Percentiles rank a stretch among this genome's conserved stretches.
Conservation (phyloP, 2,113 vertebrate genomes). For the Rhinolophus ferrumequinum region DNA sequence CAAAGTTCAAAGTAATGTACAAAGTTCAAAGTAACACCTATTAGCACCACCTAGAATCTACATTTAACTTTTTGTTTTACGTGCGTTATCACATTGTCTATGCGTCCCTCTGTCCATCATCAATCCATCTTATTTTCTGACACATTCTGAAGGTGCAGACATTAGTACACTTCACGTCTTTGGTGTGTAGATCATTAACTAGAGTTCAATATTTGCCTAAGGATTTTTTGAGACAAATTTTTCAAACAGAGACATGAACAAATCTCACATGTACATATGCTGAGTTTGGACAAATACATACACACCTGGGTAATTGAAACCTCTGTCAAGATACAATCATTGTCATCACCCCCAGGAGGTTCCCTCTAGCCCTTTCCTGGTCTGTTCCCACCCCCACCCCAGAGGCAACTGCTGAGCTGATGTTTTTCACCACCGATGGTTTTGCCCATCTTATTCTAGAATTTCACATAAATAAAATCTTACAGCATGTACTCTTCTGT, state of each 20-base stretch:
- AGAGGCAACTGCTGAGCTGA: background rate
- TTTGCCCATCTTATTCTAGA: background rate
- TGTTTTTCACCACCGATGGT: background rate
- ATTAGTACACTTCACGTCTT: background rate
- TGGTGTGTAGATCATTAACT: background rate
- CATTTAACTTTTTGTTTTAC: background rate
- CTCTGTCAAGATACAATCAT: background rate
- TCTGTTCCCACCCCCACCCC: too few species aligned
- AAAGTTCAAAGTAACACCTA: too few species aligned
- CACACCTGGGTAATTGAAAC: background rate
- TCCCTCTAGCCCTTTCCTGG: background rate
- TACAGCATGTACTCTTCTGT: too few species aligned
- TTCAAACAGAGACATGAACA: conserved; percentile 23
- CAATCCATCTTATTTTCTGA: background rate
- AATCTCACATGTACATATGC: background rate
- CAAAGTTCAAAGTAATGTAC: background rate
- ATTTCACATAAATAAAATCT: background rate
- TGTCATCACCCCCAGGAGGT: background rate
- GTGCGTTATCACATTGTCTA: background rate
- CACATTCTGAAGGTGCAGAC: background rate
- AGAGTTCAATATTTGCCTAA: background rate
- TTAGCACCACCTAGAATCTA: background rate
- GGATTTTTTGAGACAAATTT: background rate
- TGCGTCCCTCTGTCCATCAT: background rate
- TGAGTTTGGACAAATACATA: background rate